These are phyloP conservation scores for Campoplex nolae DNA, from an alignment of 2,888 invertebrate genomes.

Conservation along the genomic window DNA sequence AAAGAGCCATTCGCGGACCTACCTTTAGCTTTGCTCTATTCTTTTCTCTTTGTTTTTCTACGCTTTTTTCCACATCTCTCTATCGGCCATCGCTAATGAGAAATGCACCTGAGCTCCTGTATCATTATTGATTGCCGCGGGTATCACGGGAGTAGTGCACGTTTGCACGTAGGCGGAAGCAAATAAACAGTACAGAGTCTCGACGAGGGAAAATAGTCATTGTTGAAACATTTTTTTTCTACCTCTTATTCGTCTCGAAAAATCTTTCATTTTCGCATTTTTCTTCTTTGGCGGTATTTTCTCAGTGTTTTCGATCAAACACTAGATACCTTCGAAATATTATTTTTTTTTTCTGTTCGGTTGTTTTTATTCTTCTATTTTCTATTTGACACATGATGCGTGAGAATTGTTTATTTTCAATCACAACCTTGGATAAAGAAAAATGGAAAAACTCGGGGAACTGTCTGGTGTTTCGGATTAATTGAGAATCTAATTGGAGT, in stretches of 20 bases:
- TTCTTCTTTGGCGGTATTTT: slow-evolving; percentile 38
- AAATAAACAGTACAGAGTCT: slow-evolving; percentile 50
- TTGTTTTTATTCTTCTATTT: slow-evolving; percentile 22
- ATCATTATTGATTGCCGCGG: slow-evolving; percentile 63
- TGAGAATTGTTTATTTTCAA: not conserved
- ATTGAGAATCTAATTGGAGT: not conserved
- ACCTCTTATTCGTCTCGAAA: slow-evolving; percentile 36
- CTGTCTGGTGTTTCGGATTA: not conserved
- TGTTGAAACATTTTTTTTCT: slow-evolving; percentile 52
- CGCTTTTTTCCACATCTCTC: slow-evolving; percentile 36
- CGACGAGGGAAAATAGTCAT: slow-evolving; percentile 26
- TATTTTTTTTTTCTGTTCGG: not conserved
- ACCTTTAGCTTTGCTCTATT: not conserved
- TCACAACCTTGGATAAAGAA: not conserved
- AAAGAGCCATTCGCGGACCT: slow-evolving; percentile 27
- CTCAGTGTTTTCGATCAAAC: slow-evolving; percentile 54
- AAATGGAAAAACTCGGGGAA: not conserved
- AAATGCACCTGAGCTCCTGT: slow-evolving; percentile 66
- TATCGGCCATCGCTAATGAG: slow-evolving; percentile 69
- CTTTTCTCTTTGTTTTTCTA: slow-evolving; percentile 27
- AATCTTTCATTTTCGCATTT: slow-evolving; percentile 43
- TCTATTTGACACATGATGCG: not conserved
- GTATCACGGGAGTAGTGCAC: slow-evolving; percentile 36
- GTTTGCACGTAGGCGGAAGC: not conserved
- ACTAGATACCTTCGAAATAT: slow-evolving; percentile 30